Evolutionary conservation across 2,888 invertebrate species (phyloP), one percentile per base, ranked within the genome.

Genomic region (Tipula helvola): DNA sequence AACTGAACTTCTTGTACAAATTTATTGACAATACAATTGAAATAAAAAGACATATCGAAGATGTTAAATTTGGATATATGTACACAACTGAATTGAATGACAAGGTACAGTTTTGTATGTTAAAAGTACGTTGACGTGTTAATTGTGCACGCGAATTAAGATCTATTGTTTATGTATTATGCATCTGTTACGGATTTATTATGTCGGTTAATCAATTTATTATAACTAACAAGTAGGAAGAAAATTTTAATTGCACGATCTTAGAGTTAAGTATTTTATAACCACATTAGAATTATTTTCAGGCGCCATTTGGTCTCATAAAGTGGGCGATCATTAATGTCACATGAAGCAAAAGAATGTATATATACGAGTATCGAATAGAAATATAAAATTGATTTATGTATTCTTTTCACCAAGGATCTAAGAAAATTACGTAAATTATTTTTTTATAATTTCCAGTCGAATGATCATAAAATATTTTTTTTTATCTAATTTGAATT

Each of bases 21-120:
- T 71, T 71, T 71, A 71, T 71, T 71, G 71, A 71, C 71, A 71
- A 71, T 71, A 71, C 71, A 71, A 71, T 71, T 71, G 71, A 71
- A 71, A 10, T 28, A 71, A 71, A 28, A 71, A 18, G 71, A 71
- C 71, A 71, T 71, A 71, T 71, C 71, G 71, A 71, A 71, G 71
- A 71, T 71, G 71, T 71, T 71, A 71, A 71, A 71, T 71, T 71
- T 71, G 71, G 71, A 71, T 52, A 52, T 71, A 71, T 28, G 13
- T 71, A 71, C 52, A n/a, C 10, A 71, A 71, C 71, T 71, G 71
- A 28, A 71, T 71, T 28, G 71, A 71, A 71, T 71, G 71, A 71
- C 71, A 71, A 71, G 71, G 71, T 71, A 71, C 71, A 71, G 71
- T 71, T 71, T 28, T 18, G 28, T 71, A 71, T 71, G 71, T 71